Base-by-base conservation (phyloP, 2,888 invertebrate species). In the Palloptera scutellata region DNA sequence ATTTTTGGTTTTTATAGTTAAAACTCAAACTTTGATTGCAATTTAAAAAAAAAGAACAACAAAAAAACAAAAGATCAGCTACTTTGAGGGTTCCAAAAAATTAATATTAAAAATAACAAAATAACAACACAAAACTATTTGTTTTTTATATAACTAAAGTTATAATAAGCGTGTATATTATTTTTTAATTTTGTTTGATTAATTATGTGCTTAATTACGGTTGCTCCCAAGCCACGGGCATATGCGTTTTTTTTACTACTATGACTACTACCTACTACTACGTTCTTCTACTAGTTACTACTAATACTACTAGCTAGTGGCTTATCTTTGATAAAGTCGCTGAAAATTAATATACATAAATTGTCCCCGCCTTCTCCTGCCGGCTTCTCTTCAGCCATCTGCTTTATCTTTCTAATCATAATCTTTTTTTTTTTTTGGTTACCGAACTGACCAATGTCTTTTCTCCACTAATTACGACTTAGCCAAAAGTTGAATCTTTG, bases 141-240 rank as follows among this genome's bases (percentile, higher is more conserved):
- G 30, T 52, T 52, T 19, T 57, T 15, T 17, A 43, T 59, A 15
- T 11, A 54, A n/a, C 12, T 10, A 30, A 20, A 20, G 41, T 51
- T 51, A 17, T 40, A 52, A 52, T n/a, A n/a, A n/a, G n/a, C n/a
- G n/a, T n/a, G n/a, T n/a, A n/a, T n/a, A n/a, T n/a, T n/a, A n/a
- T n/a, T n/a, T n/a, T n/a, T n/a, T n/a, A n/a, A 63, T 57, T 73
- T 70, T 74, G 70, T 70, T 68, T 74, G 73, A 65, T 78, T 78
- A 78, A 78, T 78, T 78, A 78, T 77, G 74, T 78, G 78, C 76
- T 78, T 76, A 79, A 78, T 78, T 79, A 78, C 78, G 76, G 51
- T 45, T 59, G 40, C 43, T 67, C 42, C 30, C 30, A 42, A 66
- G 52, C 48, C 51, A 54, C 51, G 55, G 55, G 61, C 55, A 43